phyloP scores from a whole-genome alignment of 1,140 invertebrate species.

The Pinna nobilis region DNA sequence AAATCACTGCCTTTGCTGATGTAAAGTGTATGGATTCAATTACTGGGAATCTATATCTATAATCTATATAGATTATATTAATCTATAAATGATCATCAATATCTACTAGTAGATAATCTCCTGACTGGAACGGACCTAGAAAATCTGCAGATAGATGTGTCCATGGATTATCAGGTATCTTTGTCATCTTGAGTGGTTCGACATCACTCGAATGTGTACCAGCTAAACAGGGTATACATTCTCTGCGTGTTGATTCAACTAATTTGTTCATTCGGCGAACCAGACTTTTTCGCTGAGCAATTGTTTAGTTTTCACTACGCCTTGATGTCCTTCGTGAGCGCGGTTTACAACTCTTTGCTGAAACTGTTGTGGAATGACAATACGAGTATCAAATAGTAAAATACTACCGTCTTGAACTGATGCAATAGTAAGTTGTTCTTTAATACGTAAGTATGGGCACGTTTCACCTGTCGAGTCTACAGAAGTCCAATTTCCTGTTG shows the following conservation, averaged over 20 bases:
- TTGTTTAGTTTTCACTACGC: constrained; percentile 57
- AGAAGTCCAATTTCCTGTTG: neutral
- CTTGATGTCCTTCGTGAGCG: neutral
- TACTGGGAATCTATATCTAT: neutral
- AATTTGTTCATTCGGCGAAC: constrained; percentile 55
- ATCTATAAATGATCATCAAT: neutral
- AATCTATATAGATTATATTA: too few species aligned
- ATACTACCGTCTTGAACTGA: neutral
- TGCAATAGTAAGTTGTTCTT: constrained; percentile 4
- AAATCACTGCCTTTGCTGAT: neutral
- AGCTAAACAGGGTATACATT: neutral
- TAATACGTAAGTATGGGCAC: neutral
- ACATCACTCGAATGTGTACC: neutral
- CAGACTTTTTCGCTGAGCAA: constrained; percentile 69
- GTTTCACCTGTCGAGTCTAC: too few species aligned
- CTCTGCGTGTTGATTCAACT: neutral
- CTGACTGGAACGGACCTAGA: neutral
- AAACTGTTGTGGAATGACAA: constrained; percentile 37
- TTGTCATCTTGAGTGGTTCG: neutral
- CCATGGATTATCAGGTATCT: neutral
- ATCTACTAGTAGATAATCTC: neutral
- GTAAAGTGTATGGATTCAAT: neutral
- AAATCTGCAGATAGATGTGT: neutral
- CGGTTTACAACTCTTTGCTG: constrained; percentile 4
- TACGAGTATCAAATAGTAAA: neutral